Evolutionary conservation across 2,888 invertebrate species (phyloP), one percentile per base, ranked within the genome.

Genomic region (Mayetiola destructor): DNA sequence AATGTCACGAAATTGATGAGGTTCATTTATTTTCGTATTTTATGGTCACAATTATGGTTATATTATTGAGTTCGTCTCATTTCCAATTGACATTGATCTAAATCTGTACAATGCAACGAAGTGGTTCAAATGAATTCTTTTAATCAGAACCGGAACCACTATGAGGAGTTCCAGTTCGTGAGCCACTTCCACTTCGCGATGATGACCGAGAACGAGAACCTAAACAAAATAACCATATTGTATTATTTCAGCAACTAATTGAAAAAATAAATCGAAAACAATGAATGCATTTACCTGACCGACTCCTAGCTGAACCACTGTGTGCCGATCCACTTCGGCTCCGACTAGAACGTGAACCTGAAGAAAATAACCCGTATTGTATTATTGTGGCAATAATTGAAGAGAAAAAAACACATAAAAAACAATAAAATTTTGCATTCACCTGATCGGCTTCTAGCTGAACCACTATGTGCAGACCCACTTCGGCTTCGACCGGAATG

Each of bases 111-210:
- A n/a, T n/a, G n/a, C n/a, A n/a, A n/a, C n/a, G n/a, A n/a, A n/a
- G n/a, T n/a, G n/a, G n/a, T n/a, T n/a, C n/a, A n/a, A n/a, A n/a
- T n/a, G n/a, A n/a, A 32, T 14, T 68, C 66, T 57, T 71, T 71
- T 16, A 70, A 68, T 0, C 72, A 3, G 72, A 72, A 0, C 68
- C 72, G 1, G 75, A 73, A 3, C 73, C 70, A 55, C 61, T 61
- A 10, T 58, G 57, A 32, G n/a, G 20, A 14, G 61, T 60, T 3
- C 58, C 57, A 16, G n/a, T 48, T 2, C 16, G 54, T 29, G 52
- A 53, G 29, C 55, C 42, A 48, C 58, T 55, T 37, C 64, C 35
- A 12, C 68, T 68, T 27, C 61, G 62, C 6, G 64, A 67, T 64
- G 70, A 66, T 1, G 71, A 69, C 14, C 63, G 60, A 4, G 67